phyloP scores from a whole-genome alignment of 2,797 vertebrate species.

The Channallabes apus region DNA sequence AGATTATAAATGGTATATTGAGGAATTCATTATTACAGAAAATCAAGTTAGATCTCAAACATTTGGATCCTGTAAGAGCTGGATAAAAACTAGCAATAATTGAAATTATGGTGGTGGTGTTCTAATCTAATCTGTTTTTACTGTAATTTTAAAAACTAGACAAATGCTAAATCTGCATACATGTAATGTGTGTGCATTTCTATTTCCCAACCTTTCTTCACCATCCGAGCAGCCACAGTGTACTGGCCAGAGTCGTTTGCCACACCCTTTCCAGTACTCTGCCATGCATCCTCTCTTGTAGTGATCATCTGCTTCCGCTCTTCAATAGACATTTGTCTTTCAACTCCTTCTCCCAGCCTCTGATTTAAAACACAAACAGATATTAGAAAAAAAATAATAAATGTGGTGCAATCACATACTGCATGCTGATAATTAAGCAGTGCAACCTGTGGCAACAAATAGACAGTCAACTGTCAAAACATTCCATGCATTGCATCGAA shows the following conservation, averaged over 20 bases:
- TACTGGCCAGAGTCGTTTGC: constrained; percentile 96
- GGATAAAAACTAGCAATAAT: background rate
- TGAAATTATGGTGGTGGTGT: too few relatives aligned
- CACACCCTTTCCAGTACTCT: constrained; percentile 84
- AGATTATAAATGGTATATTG: background rate
- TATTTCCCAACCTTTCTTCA: constrained; percentile 88
- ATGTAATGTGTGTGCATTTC: background rate
- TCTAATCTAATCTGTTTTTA: background rate
- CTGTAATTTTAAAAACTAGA: background rate
- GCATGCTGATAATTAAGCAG: background rate
- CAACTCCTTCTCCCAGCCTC: constrained; percentile 77
- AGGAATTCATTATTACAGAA: background rate
- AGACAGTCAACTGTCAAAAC: background rate
- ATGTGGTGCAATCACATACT: background rate
- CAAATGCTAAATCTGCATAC: background rate
- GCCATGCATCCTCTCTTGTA: constrained; percentile 91
- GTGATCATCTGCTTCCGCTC: constrained; percentile 95
- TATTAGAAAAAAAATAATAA: background rate
- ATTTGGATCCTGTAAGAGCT: background rate
- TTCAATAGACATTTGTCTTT: constrained; percentile 90
- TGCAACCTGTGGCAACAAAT: background rate
- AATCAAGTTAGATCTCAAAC: background rate
- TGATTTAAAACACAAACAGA: constrained; percentile 59
- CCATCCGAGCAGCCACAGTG: constrained; percentile 93
- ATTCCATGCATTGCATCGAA: background rate